Evolutionary conservation across 2,797 vertebrate genomes (phyloP).

Genomic region (Ptychadena robeensis): DNA sequence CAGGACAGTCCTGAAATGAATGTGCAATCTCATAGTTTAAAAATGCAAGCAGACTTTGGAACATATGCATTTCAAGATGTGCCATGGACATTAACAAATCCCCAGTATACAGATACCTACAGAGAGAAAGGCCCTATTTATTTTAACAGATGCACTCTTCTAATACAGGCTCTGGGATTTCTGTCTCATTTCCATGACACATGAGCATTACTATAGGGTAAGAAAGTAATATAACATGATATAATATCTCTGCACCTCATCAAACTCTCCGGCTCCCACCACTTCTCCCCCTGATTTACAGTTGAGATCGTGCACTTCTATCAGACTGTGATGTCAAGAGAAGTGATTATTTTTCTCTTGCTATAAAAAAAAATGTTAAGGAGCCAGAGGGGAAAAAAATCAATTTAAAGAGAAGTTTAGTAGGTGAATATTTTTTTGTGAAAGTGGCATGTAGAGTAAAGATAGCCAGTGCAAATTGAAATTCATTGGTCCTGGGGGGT

Average conservation of each 20-base stretch:
- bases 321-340: constrained; percentile 71
- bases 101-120: constrained; percentile 56
- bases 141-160: constrained; percentile 60
- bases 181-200: constrained; percentile 73
- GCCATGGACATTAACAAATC: constrained; percentile 56
- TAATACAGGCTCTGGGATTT: constrained; percentile 62
- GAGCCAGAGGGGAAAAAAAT: constrained; percentile 71
- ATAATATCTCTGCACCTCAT: constrained; percentile 76
- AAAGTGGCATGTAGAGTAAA: constrained; percentile 32
- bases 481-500: constrained; percentile 4
- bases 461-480: constrained; percentile 20
- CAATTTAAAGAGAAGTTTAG: constrained; percentile 74
- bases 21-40: constrained; percentile 35
- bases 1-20: constrained; percentile 42
- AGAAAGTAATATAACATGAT: constrained; percentile 76
- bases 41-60: constrained; percentile 37
- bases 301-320: constrained; percentile 73
- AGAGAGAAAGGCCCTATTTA: constrained; percentile 58
- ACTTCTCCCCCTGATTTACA: constrained; percentile 75
- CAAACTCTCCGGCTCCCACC: constrained; percentile 74
- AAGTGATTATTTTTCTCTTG: constrained; percentile 74
- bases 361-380: constrained; percentile 75
- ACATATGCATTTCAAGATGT: constrained; percentile 50
- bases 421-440: constrained; percentile 48
- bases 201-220: constrained; percentile 75